Evolutionary conservation across 2,888 invertebrate genomes (phyloP), one percentile per base, ranked within the genome.

Genomic region (Drosophila engyochracea): DNA sequence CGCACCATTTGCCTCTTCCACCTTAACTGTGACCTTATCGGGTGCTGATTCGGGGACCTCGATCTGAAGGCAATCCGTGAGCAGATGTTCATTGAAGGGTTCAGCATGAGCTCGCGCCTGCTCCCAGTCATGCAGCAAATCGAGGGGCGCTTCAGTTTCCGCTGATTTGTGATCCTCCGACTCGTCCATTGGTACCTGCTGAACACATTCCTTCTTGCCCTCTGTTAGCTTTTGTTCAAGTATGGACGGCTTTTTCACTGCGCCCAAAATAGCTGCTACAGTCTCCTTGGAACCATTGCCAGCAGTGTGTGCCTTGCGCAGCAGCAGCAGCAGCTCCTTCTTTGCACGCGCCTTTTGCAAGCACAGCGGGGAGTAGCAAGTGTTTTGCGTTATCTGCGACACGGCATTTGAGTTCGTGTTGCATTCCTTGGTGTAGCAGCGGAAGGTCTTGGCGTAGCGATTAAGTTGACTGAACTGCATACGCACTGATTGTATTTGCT

Each of bases 301-400:
- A 9, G 93, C 93, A 4, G 94, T 94, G 79, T 96, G 96, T 5
- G 96, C 96, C 91, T 95, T 95, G 91, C 96, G 93, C 90, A 96
- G 89, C 82, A 96, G 88, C 68, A 94, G 84, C 82, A 96, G 91
- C 58, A 97, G 93, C 86, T 97, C 96, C 80, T 95, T 95, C 58
- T 97, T 95, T 6, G 97, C 94, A 81, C 95, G 95, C 7, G 95
- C 95, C 91, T 96, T 96, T 91, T 96, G 96, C 62, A 97, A 94
- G 91, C 98, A 98, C 55, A 96, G 93, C 0, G 97, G 97, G 0
- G 98, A 98, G 91, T 97, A 98, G 88, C 98, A 98, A 58, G 91
- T 94, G 49, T 93, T 93, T 71, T 93, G 93, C 76, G 94, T 94
- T 93, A 90, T 96, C 92, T 93, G 94, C 79, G 95, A 95, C 74